A percentile compares a stretch with the other conserved stretches of the same genome.
Conservation (phyloP, 92 coral and sea anemone genomes). For the Zoanthus sociatus region DNA sequence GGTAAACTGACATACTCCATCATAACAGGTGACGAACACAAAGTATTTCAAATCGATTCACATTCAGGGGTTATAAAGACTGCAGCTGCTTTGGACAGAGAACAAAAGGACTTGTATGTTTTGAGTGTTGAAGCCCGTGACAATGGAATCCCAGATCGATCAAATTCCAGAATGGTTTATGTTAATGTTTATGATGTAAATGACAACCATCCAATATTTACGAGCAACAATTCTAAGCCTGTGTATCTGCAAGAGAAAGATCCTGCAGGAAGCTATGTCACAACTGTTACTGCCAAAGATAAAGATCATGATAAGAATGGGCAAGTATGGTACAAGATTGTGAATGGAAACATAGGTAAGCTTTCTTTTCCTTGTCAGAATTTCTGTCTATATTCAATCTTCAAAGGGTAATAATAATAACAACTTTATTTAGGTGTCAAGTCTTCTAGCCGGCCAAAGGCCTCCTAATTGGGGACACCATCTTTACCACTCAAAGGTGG, state of each 20-base stretch:
- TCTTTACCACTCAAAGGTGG: too few species aligned
- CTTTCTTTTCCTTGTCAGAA: too few species aligned
- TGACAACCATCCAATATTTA: constrained; percentile 87
- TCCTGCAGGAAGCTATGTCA: constrained; percentile 78
- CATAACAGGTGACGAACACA: constrained; percentile 71
- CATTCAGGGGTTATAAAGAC: constrained; percentile 75
- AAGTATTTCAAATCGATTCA: constrained; percentile 69
- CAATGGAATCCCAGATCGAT: constrained; percentile 69
- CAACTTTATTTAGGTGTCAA: too few species aligned
- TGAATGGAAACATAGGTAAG: constrained; percentile 67
- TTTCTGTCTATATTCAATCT: too few species aligned
- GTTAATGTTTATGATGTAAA: constrained; percentile 84
- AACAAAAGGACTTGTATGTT: constrained; percentile 68
- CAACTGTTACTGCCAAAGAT: constrained; percentile 88
- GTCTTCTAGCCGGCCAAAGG: too few species aligned
- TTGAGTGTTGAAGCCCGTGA: constrained; percentile 77
- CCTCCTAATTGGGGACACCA: too few species aligned
- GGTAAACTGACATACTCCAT: constrained; percentile 78
- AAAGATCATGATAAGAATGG: constrained; percentile 82
- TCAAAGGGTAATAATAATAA: too few species aligned
- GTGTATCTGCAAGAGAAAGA: constrained; percentile 82
- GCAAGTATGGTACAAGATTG: constrained; percentile 75
- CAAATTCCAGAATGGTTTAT: constrained; percentile 60
- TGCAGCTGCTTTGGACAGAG: constrained; percentile 71
- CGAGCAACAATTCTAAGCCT: constrained; percentile 76